These are phyloP conservation scores for Sinocyclocheilus anophthalmus DNA, from an alignment of 2,113 vertebrate genomes.

Conservation along the genomic window DNA sequence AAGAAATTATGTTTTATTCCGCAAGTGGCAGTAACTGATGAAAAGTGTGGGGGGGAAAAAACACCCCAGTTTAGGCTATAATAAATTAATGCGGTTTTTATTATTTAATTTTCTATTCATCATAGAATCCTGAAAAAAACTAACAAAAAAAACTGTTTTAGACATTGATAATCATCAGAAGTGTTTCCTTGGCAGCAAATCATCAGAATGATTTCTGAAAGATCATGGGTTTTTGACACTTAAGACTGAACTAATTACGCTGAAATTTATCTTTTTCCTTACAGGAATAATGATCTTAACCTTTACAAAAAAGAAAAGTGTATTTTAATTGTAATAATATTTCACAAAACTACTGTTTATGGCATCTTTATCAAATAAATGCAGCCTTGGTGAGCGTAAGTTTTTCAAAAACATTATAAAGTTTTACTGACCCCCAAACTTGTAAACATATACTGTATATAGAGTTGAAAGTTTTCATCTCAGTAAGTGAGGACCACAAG, in stretches of 20 bases:
- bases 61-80: no score
- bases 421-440: not conserved
- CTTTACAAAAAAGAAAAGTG: not conserved
- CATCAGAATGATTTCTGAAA: not conserved
- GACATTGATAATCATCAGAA: no score
- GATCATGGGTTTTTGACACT: not conserved
- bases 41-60: no score
- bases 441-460: not conserved
- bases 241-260: not conserved
- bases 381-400: not conserved
- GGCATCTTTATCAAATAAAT: not conserved
- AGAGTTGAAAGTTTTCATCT: not conserved
- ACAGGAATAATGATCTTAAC: not conserved
- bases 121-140: no score
- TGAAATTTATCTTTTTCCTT: not conserved
- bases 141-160: no score
- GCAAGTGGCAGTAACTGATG: no score
- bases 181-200: no score
- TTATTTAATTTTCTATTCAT: no score
- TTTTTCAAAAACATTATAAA: not conserved
- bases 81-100: no score
- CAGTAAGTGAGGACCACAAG: constrained; percentile 13
- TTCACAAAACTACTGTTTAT: not conserved
- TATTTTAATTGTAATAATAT: not conserved
- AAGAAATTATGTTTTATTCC: no score